phyloP scores from a whole-genome alignment of 2,797 vertebrate genomes.

The Neostethus bicornis region DNA sequence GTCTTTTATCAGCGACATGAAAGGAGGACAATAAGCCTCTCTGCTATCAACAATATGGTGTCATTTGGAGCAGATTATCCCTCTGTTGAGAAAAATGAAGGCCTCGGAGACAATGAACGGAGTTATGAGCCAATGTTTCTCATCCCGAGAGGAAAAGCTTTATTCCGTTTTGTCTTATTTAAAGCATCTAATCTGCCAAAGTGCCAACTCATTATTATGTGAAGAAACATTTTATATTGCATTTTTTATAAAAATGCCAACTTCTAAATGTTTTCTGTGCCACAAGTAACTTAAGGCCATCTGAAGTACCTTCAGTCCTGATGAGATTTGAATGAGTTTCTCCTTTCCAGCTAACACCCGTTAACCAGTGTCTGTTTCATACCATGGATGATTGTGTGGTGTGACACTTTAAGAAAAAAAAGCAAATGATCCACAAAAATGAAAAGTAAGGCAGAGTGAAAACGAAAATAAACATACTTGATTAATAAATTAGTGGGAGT shows the following conservation, averaged over 20 bases:
- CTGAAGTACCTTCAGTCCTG: slow-evolving; percentile 26
- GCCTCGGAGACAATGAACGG: slow-evolving; percentile 70
- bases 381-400: slow-evolving; percentile 9
- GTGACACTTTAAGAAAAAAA: slow-evolving; percentile 7
- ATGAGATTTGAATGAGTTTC: slow-evolving; percentile 37
- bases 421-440: not conserved
- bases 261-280: slow-evolving; percentile 32
- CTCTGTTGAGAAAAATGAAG: slow-evolving; percentile 76
- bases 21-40: slow-evolving; percentile 79
- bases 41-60: slow-evolving; percentile 81
- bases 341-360: slow-evolving; percentile 43
- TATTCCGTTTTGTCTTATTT: slow-evolving; percentile 70
- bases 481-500: not conserved
- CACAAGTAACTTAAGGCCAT: slow-evolving; percentile 22
- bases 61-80: slow-evolving; percentile 81
- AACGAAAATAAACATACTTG: not conserved
- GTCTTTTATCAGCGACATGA: slow-evolving; percentile 80
- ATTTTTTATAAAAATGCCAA: slow-evolving; percentile 40
- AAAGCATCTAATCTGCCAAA: slow-evolving; percentile 70
- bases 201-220: slow-evolving; percentile 53
- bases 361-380: slow-evolving; percentile 14
- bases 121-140: slow-evolving; percentile 71
- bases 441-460: not conserved
- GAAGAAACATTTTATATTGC: slow-evolving; percentile 52
- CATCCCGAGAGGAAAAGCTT: slow-evolving; percentile 67